phyloP scores from a whole-genome alignment of 2,113 vertebrate genomes.

The Callocephalon fimbriatum region DNA sequence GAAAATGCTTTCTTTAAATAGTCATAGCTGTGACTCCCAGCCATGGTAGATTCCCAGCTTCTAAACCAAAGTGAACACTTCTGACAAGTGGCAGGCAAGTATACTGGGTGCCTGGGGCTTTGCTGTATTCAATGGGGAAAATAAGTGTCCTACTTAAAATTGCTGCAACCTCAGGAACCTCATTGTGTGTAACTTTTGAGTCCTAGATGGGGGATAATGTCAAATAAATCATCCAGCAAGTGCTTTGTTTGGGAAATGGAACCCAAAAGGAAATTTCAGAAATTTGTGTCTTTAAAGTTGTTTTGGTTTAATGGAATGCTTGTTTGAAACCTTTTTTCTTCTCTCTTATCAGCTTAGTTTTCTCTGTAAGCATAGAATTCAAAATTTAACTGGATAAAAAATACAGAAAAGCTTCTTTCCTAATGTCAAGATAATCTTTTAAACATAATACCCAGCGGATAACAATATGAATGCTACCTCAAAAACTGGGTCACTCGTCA shows the following conservation, averaged over 20 bases:
- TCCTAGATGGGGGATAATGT: background rate
- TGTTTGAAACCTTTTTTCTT: background rate
- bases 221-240: background rate
- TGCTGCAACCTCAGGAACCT: background rate
- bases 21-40: background rate
- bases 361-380: background rate
- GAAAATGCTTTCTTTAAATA: background rate
- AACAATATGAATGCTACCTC: slow-evolving; percentile 24
- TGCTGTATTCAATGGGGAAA: background rate
- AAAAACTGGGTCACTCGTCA: slow-evolving; percentile 47
- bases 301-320: background rate
- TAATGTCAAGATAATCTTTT: slow-evolving; percentile 71
- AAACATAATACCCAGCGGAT: slow-evolving; percentile 59
- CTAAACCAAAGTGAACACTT: background rate
- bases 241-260: background rate
- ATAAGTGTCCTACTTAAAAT: background rate
- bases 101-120: background rate
- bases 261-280: background rate
- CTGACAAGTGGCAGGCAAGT: background rate
- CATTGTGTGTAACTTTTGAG: background rate
- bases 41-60: background rate
- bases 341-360: slow-evolving; percentile 45
- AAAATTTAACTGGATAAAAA: slow-evolving; percentile 40
- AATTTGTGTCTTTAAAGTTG: background rate
- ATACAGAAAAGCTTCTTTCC: slow-evolving; percentile 58